Percentiles rank a stretch among this genome's conserved stretches.
Evolutionary conservation across 2,888 invertebrate genomes (phyloP).

Genomic region (Dione vanillae): DNA sequence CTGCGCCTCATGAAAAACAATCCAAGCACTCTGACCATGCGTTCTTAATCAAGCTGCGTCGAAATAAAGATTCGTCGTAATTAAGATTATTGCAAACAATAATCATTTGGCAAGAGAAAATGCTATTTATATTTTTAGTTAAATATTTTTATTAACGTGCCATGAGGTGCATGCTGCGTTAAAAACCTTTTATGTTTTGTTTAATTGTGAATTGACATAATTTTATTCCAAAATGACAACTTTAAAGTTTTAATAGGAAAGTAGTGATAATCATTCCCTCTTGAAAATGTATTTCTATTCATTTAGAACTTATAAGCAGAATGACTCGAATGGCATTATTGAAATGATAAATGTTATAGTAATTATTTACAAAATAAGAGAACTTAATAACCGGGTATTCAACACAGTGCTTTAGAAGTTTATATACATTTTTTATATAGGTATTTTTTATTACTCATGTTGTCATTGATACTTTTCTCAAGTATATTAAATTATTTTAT

Average conservation of each 20-base stretch:
- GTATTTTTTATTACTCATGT: neutral
- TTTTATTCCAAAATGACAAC: constrained; percentile 67
- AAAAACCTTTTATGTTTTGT: constrained; percentile 64
- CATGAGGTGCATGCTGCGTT: no score
- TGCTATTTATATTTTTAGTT: no score
- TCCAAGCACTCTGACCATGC: no score
- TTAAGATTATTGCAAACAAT: no score
- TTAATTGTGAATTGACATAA: constrained; percentile 70
- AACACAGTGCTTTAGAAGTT: neutral
- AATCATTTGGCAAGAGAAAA: no score
- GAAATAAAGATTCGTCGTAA: no score
- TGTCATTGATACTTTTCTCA: neutral
- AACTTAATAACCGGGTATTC: no score
- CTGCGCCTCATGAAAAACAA: no score
- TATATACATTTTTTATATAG: neutral
- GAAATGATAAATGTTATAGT: no score
- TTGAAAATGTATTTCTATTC: neutral
- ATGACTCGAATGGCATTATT: neutral
- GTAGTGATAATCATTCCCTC: constrained; percentile 9
- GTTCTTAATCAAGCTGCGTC: no score
- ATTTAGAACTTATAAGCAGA: neutral
- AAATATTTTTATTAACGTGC: no score
- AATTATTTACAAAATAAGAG: no score
- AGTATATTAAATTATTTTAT: neutral
- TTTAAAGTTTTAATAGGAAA: constrained; percentile 49